Evolutionary conservation across 2,113 vertebrate genomes (phyloP).

Genomic region (Papio anubis): DNA sequence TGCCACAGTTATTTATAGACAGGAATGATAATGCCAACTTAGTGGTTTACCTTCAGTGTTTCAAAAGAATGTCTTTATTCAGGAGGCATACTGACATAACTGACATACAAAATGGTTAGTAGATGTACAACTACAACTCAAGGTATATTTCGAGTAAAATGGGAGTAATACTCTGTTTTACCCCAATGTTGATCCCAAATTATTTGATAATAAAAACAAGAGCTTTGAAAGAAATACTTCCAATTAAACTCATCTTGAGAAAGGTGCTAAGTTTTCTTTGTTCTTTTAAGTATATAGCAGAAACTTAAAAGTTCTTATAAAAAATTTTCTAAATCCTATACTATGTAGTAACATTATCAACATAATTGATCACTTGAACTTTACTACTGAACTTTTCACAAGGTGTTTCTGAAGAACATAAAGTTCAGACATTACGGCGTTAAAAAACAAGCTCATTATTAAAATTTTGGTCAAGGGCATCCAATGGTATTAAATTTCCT

Average conservation of each 20-base stretch:
- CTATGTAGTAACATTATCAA: not conserved
- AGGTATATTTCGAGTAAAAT: slow-evolving; percentile 50
- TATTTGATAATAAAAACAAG: slow-evolving; percentile 18
- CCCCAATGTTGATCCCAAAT: not conserved
- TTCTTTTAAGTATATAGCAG: not conserved
- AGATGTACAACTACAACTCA: not conserved
- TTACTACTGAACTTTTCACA: slow-evolving; percentile 15
- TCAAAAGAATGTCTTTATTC: slow-evolving; percentile 38
- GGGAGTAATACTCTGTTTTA: not conserved
- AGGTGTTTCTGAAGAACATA: slow-evolving; percentile 23
- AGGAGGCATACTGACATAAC: not conserved
- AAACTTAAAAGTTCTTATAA: not conserved
- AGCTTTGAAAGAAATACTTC: not conserved
- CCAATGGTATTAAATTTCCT: slow-evolving; percentile 22
- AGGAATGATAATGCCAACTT: slow-evolving; percentile 62
- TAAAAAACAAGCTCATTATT: slow-evolving; percentile 51
- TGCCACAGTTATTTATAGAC: slow-evolving; percentile 76
- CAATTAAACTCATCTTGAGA: slow-evolving; percentile 11
- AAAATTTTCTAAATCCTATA: not conserved
- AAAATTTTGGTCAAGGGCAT: slow-evolving; percentile 39
- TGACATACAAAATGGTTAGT: not conserved
- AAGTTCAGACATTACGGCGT: slow-evolving; percentile 24
- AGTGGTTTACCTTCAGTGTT: slow-evolving; percentile 50
- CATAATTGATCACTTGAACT: slow-evolving; percentile 35
- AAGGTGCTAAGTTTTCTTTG: not conserved